phyloP scores from a whole-genome alignment of 2,797 vertebrate species.

The Pteropus rufus region DNA sequence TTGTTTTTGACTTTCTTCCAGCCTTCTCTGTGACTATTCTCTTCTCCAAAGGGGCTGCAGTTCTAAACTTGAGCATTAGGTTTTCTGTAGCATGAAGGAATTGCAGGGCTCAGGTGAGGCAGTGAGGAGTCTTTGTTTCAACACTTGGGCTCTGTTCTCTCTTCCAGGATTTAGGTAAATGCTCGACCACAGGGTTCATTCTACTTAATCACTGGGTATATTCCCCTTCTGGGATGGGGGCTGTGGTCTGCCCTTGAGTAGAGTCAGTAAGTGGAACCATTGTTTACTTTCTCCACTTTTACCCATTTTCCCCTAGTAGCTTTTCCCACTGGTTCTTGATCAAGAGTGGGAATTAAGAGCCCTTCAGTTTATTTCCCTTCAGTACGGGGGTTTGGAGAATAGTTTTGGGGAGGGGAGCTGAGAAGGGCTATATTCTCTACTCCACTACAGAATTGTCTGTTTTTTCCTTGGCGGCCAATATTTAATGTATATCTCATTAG shows the following conservation, averaged over 20 bases:
- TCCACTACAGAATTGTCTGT: background rate
- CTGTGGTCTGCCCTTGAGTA: background rate
- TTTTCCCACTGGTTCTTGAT: background rate
- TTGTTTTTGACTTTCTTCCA: background rate
- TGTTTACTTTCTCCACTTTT: background rate
- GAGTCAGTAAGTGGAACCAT: background rate
- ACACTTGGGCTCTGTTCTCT: constrained; percentile 23
- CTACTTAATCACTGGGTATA: background rate
- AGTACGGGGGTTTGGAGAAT: background rate
- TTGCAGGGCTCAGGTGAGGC: background rate
- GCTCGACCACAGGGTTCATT: background rate
- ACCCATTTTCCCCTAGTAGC: background rate
- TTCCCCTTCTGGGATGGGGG: background rate
- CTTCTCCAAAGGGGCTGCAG: background rate
- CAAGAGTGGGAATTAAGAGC: background rate
- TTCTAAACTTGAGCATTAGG: background rate
- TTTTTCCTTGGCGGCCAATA: background rate
- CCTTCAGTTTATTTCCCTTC: background rate
- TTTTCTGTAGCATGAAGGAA: constrained; percentile 36
- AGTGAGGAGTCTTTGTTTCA: background rate
- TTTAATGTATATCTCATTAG: constrained; percentile 17
- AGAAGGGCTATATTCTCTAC: background rate
- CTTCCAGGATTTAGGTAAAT: constrained; percentile 39
- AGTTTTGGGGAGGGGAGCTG: background rate
- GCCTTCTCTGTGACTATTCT: background rate